These are phyloP conservation scores for Lytechinus pictus DNA, from an alignment of 35 echinoderm and acorn worm species.

Conservation along the genomic window DNA sequence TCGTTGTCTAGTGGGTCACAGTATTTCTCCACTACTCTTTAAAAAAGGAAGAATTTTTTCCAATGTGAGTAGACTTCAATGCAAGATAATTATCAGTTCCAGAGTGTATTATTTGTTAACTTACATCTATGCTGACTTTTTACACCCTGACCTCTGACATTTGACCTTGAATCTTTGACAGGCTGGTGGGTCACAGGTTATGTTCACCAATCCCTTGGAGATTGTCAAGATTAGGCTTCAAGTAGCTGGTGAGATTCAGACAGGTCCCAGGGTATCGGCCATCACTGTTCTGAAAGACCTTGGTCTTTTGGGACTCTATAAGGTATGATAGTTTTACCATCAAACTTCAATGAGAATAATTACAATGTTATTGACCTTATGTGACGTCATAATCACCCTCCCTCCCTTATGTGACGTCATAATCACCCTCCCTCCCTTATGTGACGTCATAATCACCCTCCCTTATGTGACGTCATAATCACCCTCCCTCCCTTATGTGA, in stretches of 20 bases:
- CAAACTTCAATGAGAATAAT: no score
- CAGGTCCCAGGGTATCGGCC: slow-evolving; percentile 87
- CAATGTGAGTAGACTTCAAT: no score
- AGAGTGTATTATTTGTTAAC: background rate
- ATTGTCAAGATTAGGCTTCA: slow-evolving; percentile 99
- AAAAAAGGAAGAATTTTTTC: no score
- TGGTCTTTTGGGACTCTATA: slow-evolving; percentile 96
- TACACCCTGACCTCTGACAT: background rate
- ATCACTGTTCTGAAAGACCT: slow-evolving; percentile 88
- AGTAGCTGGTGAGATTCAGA: slow-evolving; percentile 93
- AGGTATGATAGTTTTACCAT: slow-evolving; percentile 63
- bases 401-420: no score
- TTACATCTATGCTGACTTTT: background rate
- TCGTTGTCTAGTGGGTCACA: slow-evolving; percentile 87
- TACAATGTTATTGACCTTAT: no score
- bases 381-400: no score
- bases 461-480: no score
- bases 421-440: no score
- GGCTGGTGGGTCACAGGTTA: slow-evolving; percentile 97
- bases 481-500: no score
- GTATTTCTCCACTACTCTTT: slow-evolving; percentile 90
- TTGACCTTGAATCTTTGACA: slow-evolving; percentile 8
- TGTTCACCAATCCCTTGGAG: slow-evolving; percentile 98
- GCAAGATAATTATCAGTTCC: background rate
- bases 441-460: no score